Conservation (phyloP, 2,888 invertebrate species). For the Plebejus melissa region DNA sequence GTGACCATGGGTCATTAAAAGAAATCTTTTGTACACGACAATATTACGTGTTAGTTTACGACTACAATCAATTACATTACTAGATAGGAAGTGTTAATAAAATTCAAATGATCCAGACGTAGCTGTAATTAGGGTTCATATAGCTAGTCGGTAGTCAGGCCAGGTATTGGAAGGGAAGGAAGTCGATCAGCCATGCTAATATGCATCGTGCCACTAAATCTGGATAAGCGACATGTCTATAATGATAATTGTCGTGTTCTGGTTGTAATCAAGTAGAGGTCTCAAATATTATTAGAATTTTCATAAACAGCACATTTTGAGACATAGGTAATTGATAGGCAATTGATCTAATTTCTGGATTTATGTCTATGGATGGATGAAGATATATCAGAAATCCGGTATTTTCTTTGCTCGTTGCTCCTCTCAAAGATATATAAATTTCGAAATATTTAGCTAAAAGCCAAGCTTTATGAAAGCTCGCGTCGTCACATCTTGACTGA, state of each 20-base stretch:
- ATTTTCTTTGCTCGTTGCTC: neutral
- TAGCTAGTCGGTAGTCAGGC: neutral
- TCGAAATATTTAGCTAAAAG: neutral
- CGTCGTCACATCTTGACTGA: too few relatives aligned
- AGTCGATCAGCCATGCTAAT: slow-evolving; percentile 17
- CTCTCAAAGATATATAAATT: neutral
- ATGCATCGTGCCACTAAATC: slow-evolving; percentile 14
- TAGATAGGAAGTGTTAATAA: neutral
- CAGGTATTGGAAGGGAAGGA: slow-evolving; percentile 3
- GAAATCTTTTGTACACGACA: slow-evolving; percentile 9
- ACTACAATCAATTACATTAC: slow-evolving; percentile 4
- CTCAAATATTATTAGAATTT: neutral
- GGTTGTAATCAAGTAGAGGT: neutral
- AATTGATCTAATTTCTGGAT: neutral
- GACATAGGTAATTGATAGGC: neutral
- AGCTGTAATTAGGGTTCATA: slow-evolving; percentile 2
- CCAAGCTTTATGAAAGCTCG: too few relatives aligned
- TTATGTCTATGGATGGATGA: neutral
- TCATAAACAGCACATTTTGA: too few relatives aligned
- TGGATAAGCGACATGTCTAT: slow-evolving; percentile 6
- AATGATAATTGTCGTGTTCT: neutral
- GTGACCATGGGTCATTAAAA: neutral
- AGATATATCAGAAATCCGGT: too few relatives aligned
- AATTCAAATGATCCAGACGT: slow-evolving; percentile 9
- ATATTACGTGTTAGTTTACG: neutral